Percentiles rank a stretch among this genome's conserved stretches.
phyloP scores from a whole-genome alignment of 2,888 invertebrate species.

The Strigamia transsilvanica region DNA sequence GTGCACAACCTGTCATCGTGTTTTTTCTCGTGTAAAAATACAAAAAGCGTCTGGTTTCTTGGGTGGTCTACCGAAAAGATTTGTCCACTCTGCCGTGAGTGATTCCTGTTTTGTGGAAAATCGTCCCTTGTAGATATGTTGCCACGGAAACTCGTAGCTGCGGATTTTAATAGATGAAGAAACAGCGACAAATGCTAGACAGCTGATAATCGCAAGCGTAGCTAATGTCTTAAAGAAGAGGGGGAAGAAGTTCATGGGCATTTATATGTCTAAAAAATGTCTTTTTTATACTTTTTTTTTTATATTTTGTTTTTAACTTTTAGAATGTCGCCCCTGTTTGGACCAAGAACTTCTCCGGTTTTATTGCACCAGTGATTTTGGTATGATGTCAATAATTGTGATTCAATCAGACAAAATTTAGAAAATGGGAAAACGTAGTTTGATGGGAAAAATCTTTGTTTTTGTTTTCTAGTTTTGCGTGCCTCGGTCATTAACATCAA shows the following conservation, averaged over 20 bases:
- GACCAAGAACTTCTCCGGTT: conserved; percentile 51
- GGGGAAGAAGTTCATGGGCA: not conserved
- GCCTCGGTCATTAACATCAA: not conserved
- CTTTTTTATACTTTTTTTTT: not conserved
- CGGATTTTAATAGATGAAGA: conserved; percentile 35
- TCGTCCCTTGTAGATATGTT: not conserved
- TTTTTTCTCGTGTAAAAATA: not conserved
- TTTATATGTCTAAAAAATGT: conserved; percentile 19
- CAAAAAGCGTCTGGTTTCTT: conserved; percentile 29
- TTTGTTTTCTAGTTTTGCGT: not conserved
- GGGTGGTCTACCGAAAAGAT: conserved; percentile 31
- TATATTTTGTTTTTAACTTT: not conserved
- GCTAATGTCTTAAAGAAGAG: not conserved
- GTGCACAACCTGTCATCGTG: conserved; percentile 7
- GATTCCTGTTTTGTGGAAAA: conserved; percentile 38
- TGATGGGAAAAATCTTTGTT: not conserved
- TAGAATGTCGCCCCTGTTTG: conserved; percentile 53
- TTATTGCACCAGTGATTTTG: conserved; percentile 54
- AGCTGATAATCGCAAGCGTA: conserved; percentile 5
- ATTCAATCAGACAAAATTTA: too few relatives aligned
- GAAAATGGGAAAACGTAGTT: not conserved
- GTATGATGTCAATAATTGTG: not conserved
- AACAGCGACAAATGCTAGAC: conserved; percentile 18
- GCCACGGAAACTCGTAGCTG: not conserved
- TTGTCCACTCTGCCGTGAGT: not conserved